Evolutionary conservation across 2,113 vertebrate genomes (phyloP).

Genomic region (Engystomops pustulosus): DNA sequence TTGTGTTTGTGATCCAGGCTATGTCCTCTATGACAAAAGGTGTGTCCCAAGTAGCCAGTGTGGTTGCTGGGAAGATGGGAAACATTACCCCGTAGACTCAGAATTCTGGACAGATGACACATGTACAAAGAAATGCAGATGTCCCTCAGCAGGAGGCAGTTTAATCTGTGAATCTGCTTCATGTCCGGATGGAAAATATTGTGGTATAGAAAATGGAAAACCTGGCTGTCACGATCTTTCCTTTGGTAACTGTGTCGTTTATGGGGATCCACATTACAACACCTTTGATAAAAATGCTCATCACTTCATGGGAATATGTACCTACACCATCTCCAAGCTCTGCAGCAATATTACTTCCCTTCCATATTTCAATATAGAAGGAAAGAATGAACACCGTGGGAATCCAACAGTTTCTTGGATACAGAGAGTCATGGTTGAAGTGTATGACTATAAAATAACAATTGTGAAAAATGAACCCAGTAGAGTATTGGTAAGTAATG

Average conservation of each 20-base stretch:
- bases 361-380: conserved; percentile 78
- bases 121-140: conserved; percentile 72
- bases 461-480: conserved; percentile 71
- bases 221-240: conserved; percentile 58
- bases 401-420: conserved; percentile 68
- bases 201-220: conserved; percentile 64
- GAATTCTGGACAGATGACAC: conserved; percentile 76
- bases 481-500: conserved; percentile 76
- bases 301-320: conserved; percentile 77
- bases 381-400: conserved; percentile 72
- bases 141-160: conserved; percentile 66
- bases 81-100: conserved; percentile 65
- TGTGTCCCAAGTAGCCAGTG: conserved; percentile 65
- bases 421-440: conserved; percentile 71
- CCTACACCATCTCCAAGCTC: conserved; percentile 77
- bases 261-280: conserved; percentile 74
- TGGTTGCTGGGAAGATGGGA: conserved; percentile 65
- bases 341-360: conserved; percentile 70
- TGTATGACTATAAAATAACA: conserved; percentile 66
- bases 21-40: conserved; percentile 61
- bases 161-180: conserved; percentile 70
- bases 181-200: conserved; percentile 72
- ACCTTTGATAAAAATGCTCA: conserved; percentile 80
- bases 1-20: conserved; percentile 64
- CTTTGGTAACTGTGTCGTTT: conserved; percentile 74